phyloP scores from a whole-genome alignment of 2,888 invertebrate species.

The Protophormia terraenovae region DNA sequence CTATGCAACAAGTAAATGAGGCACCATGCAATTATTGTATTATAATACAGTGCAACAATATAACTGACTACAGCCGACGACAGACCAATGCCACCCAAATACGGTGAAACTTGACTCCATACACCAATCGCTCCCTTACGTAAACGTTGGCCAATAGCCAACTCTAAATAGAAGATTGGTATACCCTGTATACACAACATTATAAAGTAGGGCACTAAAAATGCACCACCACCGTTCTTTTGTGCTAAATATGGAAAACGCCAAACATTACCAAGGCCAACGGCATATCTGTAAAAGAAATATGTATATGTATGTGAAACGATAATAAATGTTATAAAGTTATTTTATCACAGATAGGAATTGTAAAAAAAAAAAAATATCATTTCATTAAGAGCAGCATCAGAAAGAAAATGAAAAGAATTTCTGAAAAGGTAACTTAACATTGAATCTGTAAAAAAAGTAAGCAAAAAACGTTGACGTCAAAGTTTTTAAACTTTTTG shows the following conservation, averaged over 20 bases:
- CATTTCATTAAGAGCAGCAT: background rate
- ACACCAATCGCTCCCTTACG: conserved; percentile 97
- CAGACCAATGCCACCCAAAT: conserved; percentile 93
- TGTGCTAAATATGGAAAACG: conserved; percentile 97
- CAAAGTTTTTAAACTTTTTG: too few species aligned
- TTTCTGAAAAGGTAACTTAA: background rate
- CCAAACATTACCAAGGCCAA: conserved; percentile 97
- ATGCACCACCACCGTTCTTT: conserved; percentile 98
- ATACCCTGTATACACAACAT: conserved; percentile 97
- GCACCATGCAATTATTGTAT: conserved; percentile 99
- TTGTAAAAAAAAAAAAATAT: background rate
- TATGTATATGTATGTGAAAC: too few species aligned
- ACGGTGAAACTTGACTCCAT: conserved; percentile 94
- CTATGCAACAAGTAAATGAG: conserved; percentile 96
- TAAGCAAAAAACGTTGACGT: background rate
- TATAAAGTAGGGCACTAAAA: conserved; percentile 96
- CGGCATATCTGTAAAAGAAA: conserved; percentile 86
- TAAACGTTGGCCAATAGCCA: conserved; percentile 96
- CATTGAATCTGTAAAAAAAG: background rate
- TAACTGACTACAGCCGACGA: conserved; percentile 98
- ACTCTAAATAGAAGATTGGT: conserved; percentile 96
- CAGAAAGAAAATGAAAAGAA: background rate
- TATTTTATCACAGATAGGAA: background rate
- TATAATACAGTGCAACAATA: conserved; percentile 97
- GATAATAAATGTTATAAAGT: background rate